phyloP scores from a whole-genome alignment of 2,797 vertebrate genomes.

The Gymnothorax javanicus region DNA sequence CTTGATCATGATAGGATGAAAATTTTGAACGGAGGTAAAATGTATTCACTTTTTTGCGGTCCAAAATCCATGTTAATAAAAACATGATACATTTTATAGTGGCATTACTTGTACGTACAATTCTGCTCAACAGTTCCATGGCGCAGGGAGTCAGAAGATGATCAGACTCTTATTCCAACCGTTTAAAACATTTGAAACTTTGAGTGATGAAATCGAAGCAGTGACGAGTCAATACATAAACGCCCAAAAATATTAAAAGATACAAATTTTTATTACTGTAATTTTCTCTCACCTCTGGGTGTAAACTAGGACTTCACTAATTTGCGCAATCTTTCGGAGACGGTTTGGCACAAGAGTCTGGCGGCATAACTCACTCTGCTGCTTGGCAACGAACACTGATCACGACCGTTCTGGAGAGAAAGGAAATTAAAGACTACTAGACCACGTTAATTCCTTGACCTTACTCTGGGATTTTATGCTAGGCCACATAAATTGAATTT shows the following conservation, averaged over 20 bases:
- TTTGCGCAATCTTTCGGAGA: slow-evolving; percentile 18
- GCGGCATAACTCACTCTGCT: not conserved
- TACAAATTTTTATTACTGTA: not conserved
- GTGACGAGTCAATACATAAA: not conserved
- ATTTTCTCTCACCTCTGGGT: not conserved
- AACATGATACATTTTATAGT: not conserved
- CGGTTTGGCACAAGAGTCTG: not conserved
- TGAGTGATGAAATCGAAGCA: not conserved
- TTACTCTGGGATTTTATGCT: too few relatives aligned
- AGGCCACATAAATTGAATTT: too few relatives aligned
- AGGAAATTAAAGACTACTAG: not conserved
- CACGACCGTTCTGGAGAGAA: not conserved
- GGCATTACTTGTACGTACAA: too few relatives aligned
- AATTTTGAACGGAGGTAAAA: too few relatives aligned
- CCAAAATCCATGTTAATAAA: not conserved
- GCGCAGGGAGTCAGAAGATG: not conserved
- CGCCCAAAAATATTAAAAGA: not conserved
- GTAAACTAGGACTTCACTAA: slow-evolving; percentile 15
- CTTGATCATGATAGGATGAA: too few relatives aligned
- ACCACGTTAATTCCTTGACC: not conserved
- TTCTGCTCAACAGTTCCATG: not conserved
- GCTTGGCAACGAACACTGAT: not conserved
- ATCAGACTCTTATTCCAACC: not conserved
- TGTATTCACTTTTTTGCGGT: too few relatives aligned
- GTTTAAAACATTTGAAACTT: not conserved